These are phyloP conservation scores for Agrotis puta DNA, from an alignment of 2,888 invertebrate species.

Conservation along the genomic window DNA sequence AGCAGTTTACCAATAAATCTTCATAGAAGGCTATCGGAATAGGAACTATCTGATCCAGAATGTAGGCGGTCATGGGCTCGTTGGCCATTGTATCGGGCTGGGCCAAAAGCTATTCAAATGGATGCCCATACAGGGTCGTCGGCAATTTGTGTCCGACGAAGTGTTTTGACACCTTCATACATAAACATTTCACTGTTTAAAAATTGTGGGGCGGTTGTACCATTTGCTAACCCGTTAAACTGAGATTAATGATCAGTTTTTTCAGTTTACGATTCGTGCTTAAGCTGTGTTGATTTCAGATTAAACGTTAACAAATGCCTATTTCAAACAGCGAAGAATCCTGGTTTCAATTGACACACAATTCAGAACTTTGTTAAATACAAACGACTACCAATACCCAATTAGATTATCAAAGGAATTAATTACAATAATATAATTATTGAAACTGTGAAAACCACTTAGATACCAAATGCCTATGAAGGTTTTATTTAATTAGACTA, in stretches of 20 bases:
- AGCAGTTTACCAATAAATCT: constrained; percentile 85
- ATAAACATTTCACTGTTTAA: constrained; percentile 83
- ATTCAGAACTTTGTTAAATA: not conserved
- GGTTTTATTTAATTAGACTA: too few relatives aligned
- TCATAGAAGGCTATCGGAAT: constrained; percentile 88
- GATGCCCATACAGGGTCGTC: constrained; percentile 83
- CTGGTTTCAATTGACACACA: not conserved
- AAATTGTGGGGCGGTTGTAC: constrained; percentile 64
- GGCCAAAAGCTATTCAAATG: constrained; percentile 85
- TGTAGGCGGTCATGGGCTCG: constrained; percentile 72
- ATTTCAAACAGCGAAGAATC: not conserved
- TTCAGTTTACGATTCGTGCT: not conserved
- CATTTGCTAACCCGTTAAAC: constrained; percentile 9
- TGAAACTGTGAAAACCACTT: too few relatives aligned
- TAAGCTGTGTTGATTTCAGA: not conserved
- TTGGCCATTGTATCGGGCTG: constrained; percentile 76
- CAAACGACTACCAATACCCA: not conserved
- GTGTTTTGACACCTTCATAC: constrained; percentile 89
- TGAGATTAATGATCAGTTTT: not conserved
- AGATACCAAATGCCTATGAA: too few relatives aligned
- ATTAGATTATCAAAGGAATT: not conserved
- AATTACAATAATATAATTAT: too few relatives aligned
- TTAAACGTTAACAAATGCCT: not conserved
- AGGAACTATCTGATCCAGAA: constrained; percentile 87
- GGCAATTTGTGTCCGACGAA: constrained; percentile 86